These are phyloP conservation scores for Choloepus hoffmanni DNA, from an alignment of 2,113 vertebrate species.

Conservation along the genomic window DNA sequence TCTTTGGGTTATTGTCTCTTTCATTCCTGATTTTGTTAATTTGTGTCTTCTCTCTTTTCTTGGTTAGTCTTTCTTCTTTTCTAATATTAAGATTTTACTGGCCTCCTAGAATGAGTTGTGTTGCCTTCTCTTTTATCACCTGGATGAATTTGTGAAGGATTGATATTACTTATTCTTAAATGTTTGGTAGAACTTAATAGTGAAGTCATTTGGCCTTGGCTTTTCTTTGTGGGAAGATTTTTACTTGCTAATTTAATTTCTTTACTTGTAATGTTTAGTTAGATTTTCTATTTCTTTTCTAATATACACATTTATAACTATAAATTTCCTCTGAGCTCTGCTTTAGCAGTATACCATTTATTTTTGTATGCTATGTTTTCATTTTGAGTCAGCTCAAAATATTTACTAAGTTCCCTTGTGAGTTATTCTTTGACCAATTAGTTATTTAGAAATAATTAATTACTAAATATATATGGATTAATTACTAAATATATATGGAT, in stretches of 20 bases:
- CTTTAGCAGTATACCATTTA: not conserved
- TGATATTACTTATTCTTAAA: not conserved
- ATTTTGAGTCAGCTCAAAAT: not conserved
- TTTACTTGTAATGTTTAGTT: conserved; percentile 23
- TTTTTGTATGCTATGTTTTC: not conserved
- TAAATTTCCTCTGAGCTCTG: not conserved
- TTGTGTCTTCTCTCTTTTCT: no score
- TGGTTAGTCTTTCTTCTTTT: not conserved
- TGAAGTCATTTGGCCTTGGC: not conserved
- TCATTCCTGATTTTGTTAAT: not conserved
- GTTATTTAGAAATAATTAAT: not conserved
- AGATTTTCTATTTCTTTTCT: conserved; percentile 40
- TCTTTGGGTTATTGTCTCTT: not conserved
- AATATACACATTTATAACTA: not conserved
- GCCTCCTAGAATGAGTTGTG: not conserved
- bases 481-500: not conserved
- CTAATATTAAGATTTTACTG: not conserved
- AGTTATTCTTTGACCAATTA: not conserved
- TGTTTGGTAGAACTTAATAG: not conserved
- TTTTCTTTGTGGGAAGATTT: not conserved
- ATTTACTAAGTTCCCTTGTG: not conserved
- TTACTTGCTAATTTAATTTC: not conserved
- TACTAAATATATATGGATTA: not conserved
- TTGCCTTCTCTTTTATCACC: not conserved
- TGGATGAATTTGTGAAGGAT: not conserved